Percentiles rank a stretch among this genome's conserved stretches.
phyloP scores from a whole-genome alignment of 2,113 vertebrate species.

The Colistium nudipinnis region DNA sequence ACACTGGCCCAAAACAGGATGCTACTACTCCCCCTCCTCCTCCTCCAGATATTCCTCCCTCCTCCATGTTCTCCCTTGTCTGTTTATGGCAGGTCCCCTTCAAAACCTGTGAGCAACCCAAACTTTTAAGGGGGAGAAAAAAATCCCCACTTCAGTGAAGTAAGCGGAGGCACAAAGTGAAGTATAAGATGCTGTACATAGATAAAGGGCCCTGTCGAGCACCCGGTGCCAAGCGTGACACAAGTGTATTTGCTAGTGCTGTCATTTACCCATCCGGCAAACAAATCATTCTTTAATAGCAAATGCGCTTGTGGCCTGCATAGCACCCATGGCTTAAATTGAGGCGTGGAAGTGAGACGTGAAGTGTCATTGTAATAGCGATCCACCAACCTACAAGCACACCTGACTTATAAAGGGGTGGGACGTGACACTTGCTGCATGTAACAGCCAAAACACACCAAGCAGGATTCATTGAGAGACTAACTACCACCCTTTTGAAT shows the following conservation, averaged over 20 bases:
- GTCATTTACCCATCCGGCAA: background rate
- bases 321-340: background rate
- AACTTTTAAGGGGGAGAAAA: constrained; percentile 27
- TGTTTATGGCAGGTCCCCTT: constrained; percentile 5
- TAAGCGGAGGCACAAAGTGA: constrained; percentile 36
- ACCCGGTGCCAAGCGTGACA: background rate
- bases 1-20: constrained; percentile 1
- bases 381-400: too few relatives aligned
- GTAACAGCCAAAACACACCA: too few relatives aligned
- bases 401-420: too few relatives aligned
- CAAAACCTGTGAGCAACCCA: background rate
- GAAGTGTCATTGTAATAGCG: too few relatives aligned
- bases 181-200: background rate
- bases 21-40: background rate
- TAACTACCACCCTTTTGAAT: too few relatives aligned
- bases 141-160: constrained; percentile 21
- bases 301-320: background rate
- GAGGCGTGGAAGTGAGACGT: too few relatives aligned
- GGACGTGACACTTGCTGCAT: too few relatives aligned
- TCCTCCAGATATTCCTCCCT: background rate
- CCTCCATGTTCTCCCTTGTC: constrained; percentile 2
- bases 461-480: too few relatives aligned
- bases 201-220: background rate
- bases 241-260: background rate
- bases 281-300: background rate